phyloP scores from a whole-genome alignment of 2,113 vertebrate species.

The Erythrocercus mccallii region DNA sequence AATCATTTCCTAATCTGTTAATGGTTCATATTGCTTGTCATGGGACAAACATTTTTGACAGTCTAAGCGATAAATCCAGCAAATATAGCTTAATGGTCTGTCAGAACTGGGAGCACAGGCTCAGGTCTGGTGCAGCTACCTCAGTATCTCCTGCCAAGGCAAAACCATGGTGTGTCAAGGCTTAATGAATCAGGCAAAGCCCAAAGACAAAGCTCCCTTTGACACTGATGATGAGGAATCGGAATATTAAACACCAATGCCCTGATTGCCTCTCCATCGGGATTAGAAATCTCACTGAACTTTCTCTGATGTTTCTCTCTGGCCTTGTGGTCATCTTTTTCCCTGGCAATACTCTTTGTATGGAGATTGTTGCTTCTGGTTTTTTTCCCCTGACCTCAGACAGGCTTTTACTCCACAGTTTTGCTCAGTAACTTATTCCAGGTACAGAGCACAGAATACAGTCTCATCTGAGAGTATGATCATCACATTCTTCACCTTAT shows the following conservation, averaged over 20 bases:
- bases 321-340: background rate
- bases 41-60: background rate
- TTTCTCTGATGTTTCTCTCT: background rate
- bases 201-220: background rate
- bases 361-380: fast-evolving
- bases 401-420: background rate
- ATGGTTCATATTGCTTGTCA: background rate
- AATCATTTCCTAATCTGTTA: background rate
- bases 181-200: background rate
- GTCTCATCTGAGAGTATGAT: background rate
- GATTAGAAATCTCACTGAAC: background rate
- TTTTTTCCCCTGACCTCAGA: background rate
- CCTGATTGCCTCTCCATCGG: background rate
- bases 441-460: background rate
- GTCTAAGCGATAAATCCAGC: background rate
- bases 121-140: background rate
- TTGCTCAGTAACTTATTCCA: background rate
- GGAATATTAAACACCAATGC: background rate
- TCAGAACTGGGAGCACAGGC: background rate
- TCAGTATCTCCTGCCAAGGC: background rate
- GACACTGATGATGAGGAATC: background rate
- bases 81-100: background rate
- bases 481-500: background rate
- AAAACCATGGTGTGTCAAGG: background rate
- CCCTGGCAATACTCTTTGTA: background rate